These are phyloP conservation scores for Tachina lurida DNA, from an alignment of 2,888 invertebrate species.

Conservation along the genomic window DNA sequence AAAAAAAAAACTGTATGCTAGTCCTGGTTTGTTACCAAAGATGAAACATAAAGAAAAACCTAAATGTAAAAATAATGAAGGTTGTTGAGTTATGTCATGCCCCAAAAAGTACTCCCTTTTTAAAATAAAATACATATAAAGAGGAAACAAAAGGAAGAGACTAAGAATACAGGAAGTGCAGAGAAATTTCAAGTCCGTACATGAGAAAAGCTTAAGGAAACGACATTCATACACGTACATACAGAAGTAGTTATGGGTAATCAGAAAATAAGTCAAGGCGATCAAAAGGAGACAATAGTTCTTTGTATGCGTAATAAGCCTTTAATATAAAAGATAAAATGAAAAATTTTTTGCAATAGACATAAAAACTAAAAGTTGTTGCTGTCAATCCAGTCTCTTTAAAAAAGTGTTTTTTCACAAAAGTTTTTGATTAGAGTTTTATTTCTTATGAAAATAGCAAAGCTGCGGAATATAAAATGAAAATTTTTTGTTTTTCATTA, in stretches of 20 bases:
- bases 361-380: slow-evolving; percentile 19
- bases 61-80: slow-evolving; percentile 49
- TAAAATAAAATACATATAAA: not conserved
- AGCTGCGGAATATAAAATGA: too few species aligned
- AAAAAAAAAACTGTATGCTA: not conserved
- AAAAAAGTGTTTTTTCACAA: not conserved
- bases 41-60: slow-evolving; percentile 30
- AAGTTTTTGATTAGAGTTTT: too few species aligned
- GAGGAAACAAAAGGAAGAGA: slow-evolving; percentile 3
- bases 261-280: not conserved
- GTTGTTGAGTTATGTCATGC: slow-evolving; percentile 28
- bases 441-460: too few species aligned
- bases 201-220: slow-evolving; percentile 53
- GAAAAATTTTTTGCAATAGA: not conserved
- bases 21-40: not conserved
- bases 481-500: too few species aligned
- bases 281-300: not conserved
- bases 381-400: slow-evolving; percentile 29
- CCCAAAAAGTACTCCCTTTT: slow-evolving; percentile 1
- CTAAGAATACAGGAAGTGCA: slow-evolving; percentile 18
- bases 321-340: slow-evolving; percentile 1
- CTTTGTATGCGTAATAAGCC: slow-evolving; percentile 45
- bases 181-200: slow-evolving; percentile 24
- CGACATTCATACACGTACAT: slow-evolving; percentile 1
- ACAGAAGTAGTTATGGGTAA: not conserved